Percentiles rank a stretch among this genome's conserved stretches.
These are phyloP conservation scores for Tragopan temminckii DNA, from an alignment of 2,797 vertebrate genomes.

Conservation along the genomic window DNA sequence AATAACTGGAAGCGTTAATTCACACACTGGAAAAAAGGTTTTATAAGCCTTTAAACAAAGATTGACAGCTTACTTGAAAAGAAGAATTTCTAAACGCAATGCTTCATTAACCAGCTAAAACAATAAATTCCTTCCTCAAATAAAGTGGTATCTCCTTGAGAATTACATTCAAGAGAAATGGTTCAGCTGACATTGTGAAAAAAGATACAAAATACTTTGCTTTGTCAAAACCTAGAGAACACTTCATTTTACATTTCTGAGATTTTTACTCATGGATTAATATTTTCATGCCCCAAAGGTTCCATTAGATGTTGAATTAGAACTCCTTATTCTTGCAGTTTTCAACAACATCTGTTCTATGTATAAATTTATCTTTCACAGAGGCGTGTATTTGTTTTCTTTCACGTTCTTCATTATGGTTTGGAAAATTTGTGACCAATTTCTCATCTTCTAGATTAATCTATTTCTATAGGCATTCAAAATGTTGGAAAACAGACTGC, in stretches of 20 bases:
- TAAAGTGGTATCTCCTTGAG: conserved; percentile 4
- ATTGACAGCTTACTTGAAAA: conserved; percentile 40
- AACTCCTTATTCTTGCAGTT: not conserved
- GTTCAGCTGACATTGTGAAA: not conserved
- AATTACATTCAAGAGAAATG: conserved; percentile 18
- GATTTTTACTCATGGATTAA: conserved; percentile 6
- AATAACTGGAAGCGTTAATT: conserved; percentile 9
- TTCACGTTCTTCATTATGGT: conserved; percentile 1
- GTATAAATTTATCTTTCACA: not conserved
- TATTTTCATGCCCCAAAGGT: conserved; percentile 26
- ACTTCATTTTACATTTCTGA: conserved; percentile 24
- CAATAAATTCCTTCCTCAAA: not conserved
- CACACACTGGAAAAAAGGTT: conserved; percentile 14
- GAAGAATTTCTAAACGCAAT: conserved; percentile 18
- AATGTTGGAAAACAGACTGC: not conserved
- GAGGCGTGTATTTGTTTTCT: not conserved
- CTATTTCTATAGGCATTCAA: not conserved
- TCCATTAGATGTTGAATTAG: not conserved
- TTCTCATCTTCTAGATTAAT: not conserved
- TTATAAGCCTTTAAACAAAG: conserved; percentile 40
- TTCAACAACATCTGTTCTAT: not conserved
- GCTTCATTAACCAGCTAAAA: conserved; percentile 51
- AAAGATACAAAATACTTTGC: conserved; percentile 47
- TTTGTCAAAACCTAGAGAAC: conserved; percentile 28
- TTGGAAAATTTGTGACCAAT: not conserved